These are phyloP conservation scores for Dicentrarchus labrax DNA, from an alignment of 2,113 vertebrate species.

Conservation along the genomic window DNA sequence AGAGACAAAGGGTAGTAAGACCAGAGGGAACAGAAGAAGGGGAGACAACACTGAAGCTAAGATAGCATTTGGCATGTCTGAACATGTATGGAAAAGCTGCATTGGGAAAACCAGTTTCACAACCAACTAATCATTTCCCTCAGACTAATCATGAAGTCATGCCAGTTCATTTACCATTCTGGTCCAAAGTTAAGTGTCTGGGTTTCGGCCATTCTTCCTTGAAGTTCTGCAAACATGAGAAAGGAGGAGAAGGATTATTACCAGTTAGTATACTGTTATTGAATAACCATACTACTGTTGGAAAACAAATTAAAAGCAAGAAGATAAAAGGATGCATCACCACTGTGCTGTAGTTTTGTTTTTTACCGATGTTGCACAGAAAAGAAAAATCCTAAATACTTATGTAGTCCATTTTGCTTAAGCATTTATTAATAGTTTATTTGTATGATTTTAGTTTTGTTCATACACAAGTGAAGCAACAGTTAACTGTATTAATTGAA, in stretches of 20 bases:
- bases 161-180: conserved; percentile 92
- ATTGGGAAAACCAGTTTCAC: conserved; percentile 45
- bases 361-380: too few species aligned
- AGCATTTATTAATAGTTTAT: too few species aligned
- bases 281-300: not conserved
- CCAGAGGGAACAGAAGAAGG: conserved; percentile 17
- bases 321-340: not conserved
- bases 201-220: conserved; percentile 94
- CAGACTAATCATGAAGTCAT: conserved; percentile 8
- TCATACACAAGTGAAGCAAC: not conserved
- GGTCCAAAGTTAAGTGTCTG: conserved; percentile 99
- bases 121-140: conserved; percentile 9
- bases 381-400: too few species aligned
- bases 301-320: not conserved
- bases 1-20: conserved; percentile 39
- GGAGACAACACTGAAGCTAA: conserved; percentile 14
- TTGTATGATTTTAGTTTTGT: not conserved
- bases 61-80: conserved; percentile 32
- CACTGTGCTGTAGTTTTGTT: not conserved
- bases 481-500: not conserved
- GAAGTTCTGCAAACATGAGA: conserved; percentile 85
- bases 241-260: conserved; percentile 17
- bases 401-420: not conserved
- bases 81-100: conserved; percentile 29
- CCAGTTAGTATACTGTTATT: not conserved